phyloP scores from a whole-genome alignment of 2,888 invertebrate genomes.

The Notocelia uddmanniana region DNA sequence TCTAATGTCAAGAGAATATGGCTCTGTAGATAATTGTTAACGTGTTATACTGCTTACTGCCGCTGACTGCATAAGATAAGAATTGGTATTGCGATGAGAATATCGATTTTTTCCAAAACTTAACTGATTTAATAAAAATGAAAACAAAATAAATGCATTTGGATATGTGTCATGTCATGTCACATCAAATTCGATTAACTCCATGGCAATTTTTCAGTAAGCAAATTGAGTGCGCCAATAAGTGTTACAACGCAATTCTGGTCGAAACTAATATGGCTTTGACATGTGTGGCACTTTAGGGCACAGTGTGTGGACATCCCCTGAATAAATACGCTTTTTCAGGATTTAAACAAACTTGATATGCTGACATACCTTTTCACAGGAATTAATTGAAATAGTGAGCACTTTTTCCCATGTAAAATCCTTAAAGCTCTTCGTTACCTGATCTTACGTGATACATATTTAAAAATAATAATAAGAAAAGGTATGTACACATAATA shows the following conservation, averaged over 20 bases:
- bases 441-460: conserved; percentile 68
- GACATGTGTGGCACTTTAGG: not conserved
- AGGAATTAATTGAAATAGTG: conserved; percentile 72
- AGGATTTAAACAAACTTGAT: not conserved
- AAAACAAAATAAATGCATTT: conserved; percentile 70
- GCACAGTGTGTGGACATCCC: not conserved
- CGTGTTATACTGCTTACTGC: too few relatives aligned
- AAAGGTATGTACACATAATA: conserved; percentile 75
- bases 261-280: too few relatives aligned
- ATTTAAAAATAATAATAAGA: conserved; percentile 58
- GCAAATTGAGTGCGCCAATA: not conserved
- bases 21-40: too few relatives aligned
- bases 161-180: conserved; percentile 49
- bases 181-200: not conserved
- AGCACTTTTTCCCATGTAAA: conserved; percentile 74
- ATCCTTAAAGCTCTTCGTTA: conserved; percentile 79
- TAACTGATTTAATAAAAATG: conserved; percentile 7
- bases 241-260: conserved; percentile 36
- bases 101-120: not conserved
- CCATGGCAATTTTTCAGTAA: not conserved
- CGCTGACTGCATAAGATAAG: not conserved
- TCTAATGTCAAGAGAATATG: too few relatives aligned
- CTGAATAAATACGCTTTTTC: not conserved
- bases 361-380: conserved; percentile 22
- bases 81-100: conserved; percentile 12